Evolutionary conservation across 2,113 vertebrate genomes (phyloP).

Genomic region (Myiozetetes cayanensis): DNA sequence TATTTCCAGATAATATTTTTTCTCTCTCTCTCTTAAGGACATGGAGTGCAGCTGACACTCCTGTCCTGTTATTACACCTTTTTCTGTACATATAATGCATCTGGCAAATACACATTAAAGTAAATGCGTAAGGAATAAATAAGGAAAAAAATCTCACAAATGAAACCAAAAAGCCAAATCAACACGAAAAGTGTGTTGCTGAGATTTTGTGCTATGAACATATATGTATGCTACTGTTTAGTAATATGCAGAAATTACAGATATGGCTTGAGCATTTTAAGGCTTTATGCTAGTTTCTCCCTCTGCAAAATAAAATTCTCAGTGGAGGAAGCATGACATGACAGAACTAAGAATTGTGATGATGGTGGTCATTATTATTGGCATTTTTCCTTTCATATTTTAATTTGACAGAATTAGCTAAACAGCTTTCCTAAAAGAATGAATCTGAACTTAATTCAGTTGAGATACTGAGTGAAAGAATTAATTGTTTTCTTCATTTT

Average conservation of each 20-base stretch:
- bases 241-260: background rate
- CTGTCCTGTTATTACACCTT: background rate
- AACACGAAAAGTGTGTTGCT: background rate
- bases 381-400: background rate
- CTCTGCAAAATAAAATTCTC: background rate
- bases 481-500: slow-evolving; percentile 53
- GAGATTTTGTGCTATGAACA: background rate
- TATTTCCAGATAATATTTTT: background rate
- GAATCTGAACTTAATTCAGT: slow-evolving; percentile 6
- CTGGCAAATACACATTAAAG: background rate
- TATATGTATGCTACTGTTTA: background rate
- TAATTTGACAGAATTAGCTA: slow-evolving; percentile 2
- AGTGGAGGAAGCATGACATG: background rate
- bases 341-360: background rate
- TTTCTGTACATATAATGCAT: background rate
- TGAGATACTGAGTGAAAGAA: slow-evolving; percentile 20
- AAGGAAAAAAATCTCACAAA: background rate
- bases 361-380: background rate
- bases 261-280: background rate
- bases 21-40: background rate
- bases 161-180: background rate
- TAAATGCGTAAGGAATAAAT: background rate
- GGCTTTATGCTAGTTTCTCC: background rate
- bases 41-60: background rate
- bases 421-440: slow-evolving; percentile 20